Conservation (phyloP, 2,888 invertebrate genomes). For the Lymantria monacha region DNA sequence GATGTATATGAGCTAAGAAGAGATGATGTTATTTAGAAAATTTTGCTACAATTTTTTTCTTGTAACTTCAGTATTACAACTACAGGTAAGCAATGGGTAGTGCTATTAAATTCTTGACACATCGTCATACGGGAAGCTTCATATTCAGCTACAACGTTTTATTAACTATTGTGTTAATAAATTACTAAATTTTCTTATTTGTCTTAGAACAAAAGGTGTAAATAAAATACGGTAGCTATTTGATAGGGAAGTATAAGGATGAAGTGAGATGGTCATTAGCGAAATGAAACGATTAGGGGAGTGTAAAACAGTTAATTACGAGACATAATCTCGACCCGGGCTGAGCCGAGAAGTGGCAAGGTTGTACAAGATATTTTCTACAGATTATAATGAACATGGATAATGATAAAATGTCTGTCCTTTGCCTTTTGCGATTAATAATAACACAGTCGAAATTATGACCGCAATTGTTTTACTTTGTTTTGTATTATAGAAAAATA, state of each 20-base stretch:
- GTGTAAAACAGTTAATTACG: conserved; percentile 79
- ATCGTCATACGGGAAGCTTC: too few relatives aligned
- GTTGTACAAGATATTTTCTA: conserved; percentile 46
- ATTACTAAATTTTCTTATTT: too few relatives aligned
- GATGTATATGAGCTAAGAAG: too few relatives aligned
- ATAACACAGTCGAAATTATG: conserved; percentile 9
- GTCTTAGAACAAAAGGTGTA: too few relatives aligned
- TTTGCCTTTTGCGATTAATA: conserved; percentile 21
- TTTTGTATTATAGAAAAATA: not conserved
- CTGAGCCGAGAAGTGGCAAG: conserved; percentile 40
- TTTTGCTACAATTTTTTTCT: too few relatives aligned
- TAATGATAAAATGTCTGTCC: conserved; percentile 38
- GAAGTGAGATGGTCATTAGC: conserved; percentile 70
- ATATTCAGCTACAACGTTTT: too few relatives aligned
- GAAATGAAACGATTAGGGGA: conserved; percentile 75
- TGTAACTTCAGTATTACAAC: too few relatives aligned
- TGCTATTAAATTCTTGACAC: too few relatives aligned
- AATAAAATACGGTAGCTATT: too few relatives aligned
- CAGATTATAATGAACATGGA: conserved; percentile 50
- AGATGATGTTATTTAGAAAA: too few relatives aligned
- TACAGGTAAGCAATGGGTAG: too few relatives aligned
- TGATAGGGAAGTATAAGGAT: conserved; percentile 40
- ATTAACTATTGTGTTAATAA: too few relatives aligned
- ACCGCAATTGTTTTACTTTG: conserved; percentile 8
- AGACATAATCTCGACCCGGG: conserved; percentile 50